Evolutionary conservation across 2,113 vertebrate genomes (phyloP), one percentile per base, ranked within the genome.

Genomic region (Gasterosteus nipponicus): DNA sequence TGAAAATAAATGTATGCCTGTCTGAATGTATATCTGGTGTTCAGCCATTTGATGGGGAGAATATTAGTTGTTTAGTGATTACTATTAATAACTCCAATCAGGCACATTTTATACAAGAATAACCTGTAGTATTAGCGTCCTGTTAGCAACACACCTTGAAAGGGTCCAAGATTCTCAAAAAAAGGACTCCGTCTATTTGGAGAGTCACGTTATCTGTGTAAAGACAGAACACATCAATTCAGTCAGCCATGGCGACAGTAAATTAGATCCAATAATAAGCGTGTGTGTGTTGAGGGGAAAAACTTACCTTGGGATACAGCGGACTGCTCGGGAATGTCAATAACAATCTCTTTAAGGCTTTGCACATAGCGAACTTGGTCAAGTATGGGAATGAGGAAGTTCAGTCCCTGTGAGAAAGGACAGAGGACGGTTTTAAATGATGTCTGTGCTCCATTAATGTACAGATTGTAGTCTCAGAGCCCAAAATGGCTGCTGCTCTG

Each of bases 301-400:
- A 5, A 83, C 94, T 92, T 86, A 97, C 96, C 96, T 2, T 96
- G 87, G 16, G 94, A 94, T 15, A 97, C 95, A 15, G 96, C 95
- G 7, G 96, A 97, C 89, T 98, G 96, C 79, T 98, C 96, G 5
- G 96, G 96, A 38, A 98, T 95, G 0, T 97, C 96, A 78, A 97
- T 97, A 75, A 98, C 96, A 0, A 97, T 98, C 88, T 98, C 96
- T 89, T 98, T 97, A 57, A 98, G 95, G 60, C 96, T 97, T 82
- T 97, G 96, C 22, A 97, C 96, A 0, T 97, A 98, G 47, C 93
- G 94, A 75, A 98, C 92, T 81, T 91, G 90, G 92, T 98, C 96
- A 85, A 98, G 83, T 12, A 97, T 49, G 33, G 96, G 96, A 78
- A 97, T 95, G 80, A 97, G 94, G 75, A 98, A 87, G 74, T 98